These are phyloP conservation scores for Elephantulus edwardii DNA, from an alignment of 2,113 vertebrate genomes.

Conservation along the genomic window DNA sequence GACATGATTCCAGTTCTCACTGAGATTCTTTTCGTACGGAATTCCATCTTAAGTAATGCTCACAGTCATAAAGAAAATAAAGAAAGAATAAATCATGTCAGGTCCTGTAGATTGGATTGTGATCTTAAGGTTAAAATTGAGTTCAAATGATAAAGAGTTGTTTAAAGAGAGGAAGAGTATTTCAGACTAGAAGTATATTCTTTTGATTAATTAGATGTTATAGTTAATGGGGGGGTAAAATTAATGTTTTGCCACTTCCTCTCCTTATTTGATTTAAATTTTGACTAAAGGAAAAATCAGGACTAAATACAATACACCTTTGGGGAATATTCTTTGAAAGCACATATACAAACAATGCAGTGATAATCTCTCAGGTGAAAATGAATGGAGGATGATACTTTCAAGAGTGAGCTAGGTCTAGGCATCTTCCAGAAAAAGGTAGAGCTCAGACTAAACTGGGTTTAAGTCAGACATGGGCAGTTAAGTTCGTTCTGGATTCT, in stretches of 20 bases:
- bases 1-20: neutral
- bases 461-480: neutral
- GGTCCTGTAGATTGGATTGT: neutral
- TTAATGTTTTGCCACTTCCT: neutral
- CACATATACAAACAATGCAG: neutral
- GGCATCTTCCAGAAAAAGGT: neutral
- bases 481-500: neutral
- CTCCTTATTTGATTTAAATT: slow-evolving; percentile 1
- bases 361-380: neutral
- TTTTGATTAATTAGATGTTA: neutral
- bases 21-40: neutral
- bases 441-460: neutral
- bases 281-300: slow-evolving; percentile 27
- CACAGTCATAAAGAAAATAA: neutral
- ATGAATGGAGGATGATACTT: slow-evolving; percentile 8
- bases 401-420: neutral
- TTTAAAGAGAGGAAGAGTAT: neutral
- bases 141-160: neutral
- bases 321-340: slow-evolving; percentile 35
- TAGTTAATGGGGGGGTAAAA: neutral
- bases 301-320: slow-evolving; percentile 17
- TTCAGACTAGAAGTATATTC: neutral
- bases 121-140: neutral
- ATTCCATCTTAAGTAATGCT: neutral
- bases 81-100: neutral